These are phyloP conservation scores for Drosophila histrio DNA, from an alignment of 2,888 invertebrate species.

Conservation along the genomic window DNA sequence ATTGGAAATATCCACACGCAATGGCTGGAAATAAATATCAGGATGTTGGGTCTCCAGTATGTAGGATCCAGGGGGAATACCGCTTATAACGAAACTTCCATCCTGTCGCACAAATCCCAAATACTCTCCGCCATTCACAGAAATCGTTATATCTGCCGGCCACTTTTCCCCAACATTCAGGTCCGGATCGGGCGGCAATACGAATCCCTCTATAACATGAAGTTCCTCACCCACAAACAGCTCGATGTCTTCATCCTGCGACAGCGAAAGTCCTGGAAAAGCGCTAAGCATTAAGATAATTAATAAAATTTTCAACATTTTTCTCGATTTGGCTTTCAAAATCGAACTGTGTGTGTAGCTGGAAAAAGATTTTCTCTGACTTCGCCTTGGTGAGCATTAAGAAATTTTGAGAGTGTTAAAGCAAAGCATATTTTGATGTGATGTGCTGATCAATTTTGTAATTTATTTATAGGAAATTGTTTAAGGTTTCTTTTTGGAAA, in stretches of 20 bases:
- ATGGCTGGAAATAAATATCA: constrained; percentile 94
- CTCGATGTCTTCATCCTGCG: background rate
- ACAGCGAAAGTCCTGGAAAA: background rate
- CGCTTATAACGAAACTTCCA: constrained; percentile 94
- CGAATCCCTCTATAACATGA: constrained; percentile 39
- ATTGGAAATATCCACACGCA: constrained; percentile 96
- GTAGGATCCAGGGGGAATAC: constrained; percentile 95
- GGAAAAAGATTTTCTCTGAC: background rate
- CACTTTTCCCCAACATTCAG: background rate
- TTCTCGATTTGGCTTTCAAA: constrained; percentile 7
- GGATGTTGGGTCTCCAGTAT: constrained; percentile 96
- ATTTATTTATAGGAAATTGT: no score
- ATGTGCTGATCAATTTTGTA: background rate
- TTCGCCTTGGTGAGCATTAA: no score
- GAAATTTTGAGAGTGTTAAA: background rate
- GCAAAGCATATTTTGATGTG: background rate
- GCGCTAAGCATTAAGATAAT: constrained; percentile 4
- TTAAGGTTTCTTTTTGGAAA: no score
- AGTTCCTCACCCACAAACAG: background rate
- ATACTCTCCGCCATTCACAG: constrained; percentile 94
- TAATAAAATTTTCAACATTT: constrained; percentile 45
- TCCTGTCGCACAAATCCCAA: constrained; percentile 94
- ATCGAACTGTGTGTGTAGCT: background rate
- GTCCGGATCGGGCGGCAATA: constrained; percentile 14
- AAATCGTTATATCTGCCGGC: constrained; percentile 85